Evolutionary conservation across 2,888 invertebrate species (phyloP).

Genomic region (Notodonta ziczac): DNA sequence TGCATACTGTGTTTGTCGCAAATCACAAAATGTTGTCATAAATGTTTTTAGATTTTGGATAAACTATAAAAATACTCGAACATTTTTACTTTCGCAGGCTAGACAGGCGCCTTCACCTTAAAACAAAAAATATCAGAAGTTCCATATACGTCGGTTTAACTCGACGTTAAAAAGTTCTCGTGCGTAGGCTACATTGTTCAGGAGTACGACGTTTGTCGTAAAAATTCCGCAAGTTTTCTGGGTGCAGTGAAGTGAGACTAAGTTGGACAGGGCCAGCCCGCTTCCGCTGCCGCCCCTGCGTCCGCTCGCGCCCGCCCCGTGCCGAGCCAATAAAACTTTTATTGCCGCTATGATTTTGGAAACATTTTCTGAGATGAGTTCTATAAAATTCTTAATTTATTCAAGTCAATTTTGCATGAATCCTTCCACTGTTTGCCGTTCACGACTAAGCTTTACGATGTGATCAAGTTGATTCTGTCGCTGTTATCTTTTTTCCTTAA

Average conservation of each 20-base stretch:
- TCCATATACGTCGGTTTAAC: background rate
- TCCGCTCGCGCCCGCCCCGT: constrained; percentile 59
- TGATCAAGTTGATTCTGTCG: constrained; percentile 16
- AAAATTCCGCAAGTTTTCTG: constrained; percentile 67
- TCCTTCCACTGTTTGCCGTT: constrained; percentile 53
- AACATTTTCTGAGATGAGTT: constrained; percentile 76
- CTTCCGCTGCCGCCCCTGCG: constrained; percentile 43
- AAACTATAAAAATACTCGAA: no score
- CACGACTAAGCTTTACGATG: constrained; percentile 27
- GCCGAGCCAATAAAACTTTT: constrained; percentile 79
- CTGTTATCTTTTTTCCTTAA: constrained; percentile 25
- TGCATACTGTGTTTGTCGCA: no score
- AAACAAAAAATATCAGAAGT: background rate
- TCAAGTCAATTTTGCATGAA: constrained; percentile 44
- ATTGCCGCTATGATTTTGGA: constrained; percentile 77
- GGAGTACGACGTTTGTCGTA: constrained; percentile 58
- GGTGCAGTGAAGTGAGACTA: constrained; percentile 52
- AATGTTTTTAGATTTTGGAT: no score
- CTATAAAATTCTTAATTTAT: constrained; percentile 75
- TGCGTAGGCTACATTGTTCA: constrained; percentile 42
- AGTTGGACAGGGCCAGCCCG: constrained; percentile 42
- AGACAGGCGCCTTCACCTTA: no score
- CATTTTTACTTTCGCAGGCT: no score
- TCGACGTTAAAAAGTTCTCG: constrained; percentile 42
- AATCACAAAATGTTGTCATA: no score